Base-by-base conservation (phyloP, 1,140 invertebrate genomes). In the Drosophila paulistorum region DNA sequence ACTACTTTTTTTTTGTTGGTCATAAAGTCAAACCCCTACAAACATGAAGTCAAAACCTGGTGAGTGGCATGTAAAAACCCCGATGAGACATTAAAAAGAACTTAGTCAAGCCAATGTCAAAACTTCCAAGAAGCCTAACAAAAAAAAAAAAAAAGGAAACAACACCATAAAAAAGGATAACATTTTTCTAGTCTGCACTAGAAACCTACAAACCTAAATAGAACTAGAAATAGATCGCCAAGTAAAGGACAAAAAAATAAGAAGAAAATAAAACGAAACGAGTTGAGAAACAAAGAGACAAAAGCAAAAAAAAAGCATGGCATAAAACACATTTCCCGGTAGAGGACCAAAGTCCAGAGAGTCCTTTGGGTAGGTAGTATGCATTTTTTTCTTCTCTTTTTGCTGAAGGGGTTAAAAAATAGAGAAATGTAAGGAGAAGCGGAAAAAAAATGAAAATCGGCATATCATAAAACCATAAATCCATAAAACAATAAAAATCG, bases 161-260 rank as follows among this genome's bases (percentile, higher is more conserved):
- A 30, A 7, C 17, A 33, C 64, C 7, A 7, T 17, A 26, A 63
- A 58, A 4, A 33, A 13, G 17, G 39, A 14, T 45, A 73, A 45
- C 26, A 39, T 54, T 65, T 54, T 20, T 30, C 3, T 17, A n/a
- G 5, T 13, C 63, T 86, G 83, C 83, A 87, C 84, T 86, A 81
- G 77, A 86, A 86, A 86, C 77, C 83, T 86, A 86, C 67, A 86
- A 86, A 86, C 85, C 84, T 86, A 86, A 87, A 86, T 75, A 74
- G 59, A 64, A 67, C 67, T 86, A 77, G 81, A 64, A 67, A 71
- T 86, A 77, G 81, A 77, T 81, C 61, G 45, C 51, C 41, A 55
- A 71, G 75, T 74, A 71, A 82, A 77, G 60, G 83, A 55, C 41
- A 45, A 7, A 61, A 65, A 70, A 71, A 79, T 69, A 45, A 35